Conservation (phyloP, 2,797 vertebrate species). For the Fistularia tabacaria region DNA sequence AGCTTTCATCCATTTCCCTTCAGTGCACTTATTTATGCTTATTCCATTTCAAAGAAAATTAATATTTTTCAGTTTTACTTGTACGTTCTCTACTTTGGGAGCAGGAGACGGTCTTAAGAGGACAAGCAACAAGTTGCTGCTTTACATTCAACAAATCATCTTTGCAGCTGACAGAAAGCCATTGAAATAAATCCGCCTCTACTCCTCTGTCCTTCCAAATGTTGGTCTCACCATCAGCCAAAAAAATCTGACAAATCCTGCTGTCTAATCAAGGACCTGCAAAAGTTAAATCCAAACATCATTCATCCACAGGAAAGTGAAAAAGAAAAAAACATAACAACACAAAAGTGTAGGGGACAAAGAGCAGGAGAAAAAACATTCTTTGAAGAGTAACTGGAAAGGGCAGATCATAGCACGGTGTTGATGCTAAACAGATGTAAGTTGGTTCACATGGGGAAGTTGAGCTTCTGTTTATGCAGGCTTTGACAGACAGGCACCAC, state of each 20-base stretch:
- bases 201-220: neutral
- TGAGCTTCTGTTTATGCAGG: slow-evolving; percentile 49
- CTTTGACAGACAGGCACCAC: slow-evolving; percentile 45
- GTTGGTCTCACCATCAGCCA: neutral
- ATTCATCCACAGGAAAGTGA: slow-evolving; percentile 5
- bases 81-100: too few species aligned
- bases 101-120: too few species aligned
- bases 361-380: neutral
- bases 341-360: too few species aligned
- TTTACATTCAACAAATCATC: too few species aligned
- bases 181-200: too few species aligned
- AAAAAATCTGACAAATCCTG: neutral
- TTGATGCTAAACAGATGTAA: slow-evolving; percentile 64
- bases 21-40: too few species aligned
- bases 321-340: slow-evolving; percentile 10
- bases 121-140: too few species aligned
- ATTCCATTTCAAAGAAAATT: too few species aligned
- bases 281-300: slow-evolving; percentile 17
- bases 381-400: slow-evolving; percentile 33
- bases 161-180: too few species aligned
- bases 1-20: too few species aligned
- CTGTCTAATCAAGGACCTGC: neutral
- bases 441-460: slow-evolving; percentile 34
- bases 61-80: too few species aligned
- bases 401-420: slow-evolving; percentile 28